Evolutionary conservation across 2,113 vertebrate species (phyloP).

Genomic region (Leptosomus discolor): DNA sequence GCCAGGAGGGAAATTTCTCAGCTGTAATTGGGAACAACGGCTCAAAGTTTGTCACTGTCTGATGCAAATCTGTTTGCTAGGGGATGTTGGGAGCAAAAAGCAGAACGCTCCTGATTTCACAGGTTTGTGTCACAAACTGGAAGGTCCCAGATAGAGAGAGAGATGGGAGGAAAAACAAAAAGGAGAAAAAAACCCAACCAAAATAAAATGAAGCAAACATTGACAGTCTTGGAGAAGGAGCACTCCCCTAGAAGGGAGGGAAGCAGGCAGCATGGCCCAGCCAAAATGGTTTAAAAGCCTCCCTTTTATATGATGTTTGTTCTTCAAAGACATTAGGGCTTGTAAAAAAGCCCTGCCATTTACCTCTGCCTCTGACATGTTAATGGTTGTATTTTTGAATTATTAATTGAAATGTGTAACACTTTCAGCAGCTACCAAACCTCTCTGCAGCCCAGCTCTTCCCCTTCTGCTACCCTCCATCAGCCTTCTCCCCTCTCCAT

Average conservation of each 20-base stretch:
- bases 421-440: slow-evolving; percentile 54
- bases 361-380: slow-evolving; percentile 58
- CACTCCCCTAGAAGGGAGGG: neutral
- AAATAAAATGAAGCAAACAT: neutral
- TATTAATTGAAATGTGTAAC: slow-evolving; percentile 66
- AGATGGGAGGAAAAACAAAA: neutral
- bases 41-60: slow-evolving; percentile 11
- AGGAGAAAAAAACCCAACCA: neutral
- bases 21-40: neutral
- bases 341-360: slow-evolving; percentile 36
- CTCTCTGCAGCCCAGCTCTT: neutral
- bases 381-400: slow-evolving; percentile 67
- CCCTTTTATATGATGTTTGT: slow-evolving; percentile 13
- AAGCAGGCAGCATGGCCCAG: neutral
- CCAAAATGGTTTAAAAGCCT: slow-evolving; percentile 16
- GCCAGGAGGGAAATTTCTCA: neutral
- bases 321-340: slow-evolving; percentile 49
- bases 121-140: neutral
- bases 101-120: neutral
- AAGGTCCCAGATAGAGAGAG: neutral
- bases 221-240: neutral
- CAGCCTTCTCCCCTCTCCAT: neutral
- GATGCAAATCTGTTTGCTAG: neutral
- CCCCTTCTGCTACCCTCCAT: neutral
- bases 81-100: neutral